Evolutionary conservation across 2,888 invertebrate genomes (phyloP).

Genomic region (Metellina segmentata): DNA sequence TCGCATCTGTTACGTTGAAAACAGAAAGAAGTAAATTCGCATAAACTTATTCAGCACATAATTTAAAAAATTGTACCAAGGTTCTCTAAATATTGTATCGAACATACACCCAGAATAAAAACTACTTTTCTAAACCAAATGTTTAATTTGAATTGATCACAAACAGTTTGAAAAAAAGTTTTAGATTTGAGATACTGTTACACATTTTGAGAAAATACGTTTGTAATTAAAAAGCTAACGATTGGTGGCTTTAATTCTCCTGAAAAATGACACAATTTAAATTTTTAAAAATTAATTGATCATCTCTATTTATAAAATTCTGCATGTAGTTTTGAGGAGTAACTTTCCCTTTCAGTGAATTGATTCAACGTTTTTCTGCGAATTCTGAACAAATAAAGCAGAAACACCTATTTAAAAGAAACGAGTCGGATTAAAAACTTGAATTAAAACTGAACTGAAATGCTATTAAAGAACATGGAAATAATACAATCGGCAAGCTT

Average conservation of each 20-base stretch:
- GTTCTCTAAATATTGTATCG: too few species aligned
- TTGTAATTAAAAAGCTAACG: neutral
- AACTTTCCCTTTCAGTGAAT: conserved; percentile 33
- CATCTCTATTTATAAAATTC: conserved; percentile 1
- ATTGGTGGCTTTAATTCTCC: neutral
- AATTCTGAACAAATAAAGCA: conserved; percentile 13
- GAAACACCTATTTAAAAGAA: conserved; percentile 51
- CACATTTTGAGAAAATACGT: neutral
- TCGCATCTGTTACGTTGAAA: too few species aligned
- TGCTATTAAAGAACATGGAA: conserved; percentile 22
- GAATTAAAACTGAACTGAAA: conserved; percentile 50
- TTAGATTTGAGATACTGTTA: neutral
- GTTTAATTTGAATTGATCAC: neutral
- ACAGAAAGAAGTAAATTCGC: too few species aligned
- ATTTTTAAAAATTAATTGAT: conserved; percentile 2
- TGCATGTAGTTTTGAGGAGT: neutral
- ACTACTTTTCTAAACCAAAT: neutral
- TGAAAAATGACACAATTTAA: neutral
- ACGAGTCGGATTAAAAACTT: conserved; percentile 41
- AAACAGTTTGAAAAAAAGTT: neutral
- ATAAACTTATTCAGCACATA: too few species aligned
- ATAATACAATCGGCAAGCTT: conserved; percentile 16
- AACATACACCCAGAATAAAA: neutral
- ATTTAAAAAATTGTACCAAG: too few species aligned
- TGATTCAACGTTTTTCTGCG: conserved; percentile 30